Base-by-base conservation (phyloP, 1,140 invertebrate species). In the Drosophila ananassae region DNA sequence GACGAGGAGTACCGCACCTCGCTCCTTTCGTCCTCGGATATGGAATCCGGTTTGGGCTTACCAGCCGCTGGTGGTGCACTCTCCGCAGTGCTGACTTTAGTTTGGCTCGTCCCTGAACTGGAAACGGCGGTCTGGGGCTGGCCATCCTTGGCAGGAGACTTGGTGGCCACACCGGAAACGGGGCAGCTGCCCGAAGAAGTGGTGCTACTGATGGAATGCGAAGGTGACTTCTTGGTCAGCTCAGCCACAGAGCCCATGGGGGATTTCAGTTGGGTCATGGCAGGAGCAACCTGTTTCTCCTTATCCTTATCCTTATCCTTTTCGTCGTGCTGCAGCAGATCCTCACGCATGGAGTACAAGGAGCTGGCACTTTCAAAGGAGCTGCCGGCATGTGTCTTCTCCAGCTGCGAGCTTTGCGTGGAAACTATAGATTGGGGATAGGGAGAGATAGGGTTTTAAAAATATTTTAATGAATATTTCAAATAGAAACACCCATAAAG, bases 331-430 rank as follows among this genome's bases (percentile, higher is more conserved):
- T 83, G 83, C 10, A 90, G 89, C 44, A 95, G 93, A 89, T 96
- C 95, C 73, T 94, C 95, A 64, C 95, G 94, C 37, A 95, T 95
- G 28, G 96, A 93, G 90, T 96, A 96, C 41, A 96, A 93, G 24
- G 96, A 96, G 56, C 96, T 96, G 41, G 95, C 95, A 83, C 96
- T 97, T 89, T 96, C 96, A 89, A 96, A 96, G 13, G 95, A 96
- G 79, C 95, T 96, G 22, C 95, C 95, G 60, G 95, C 95, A 67
- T 95, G 94, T 2, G 93, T 93, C 44, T 93, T 93, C 56, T 93
- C 93, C 46, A 93, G 92, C 55, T 93, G 92, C 24, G 93, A 94
- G 34, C 92, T 91, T 46, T 92, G 91, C 3, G 92, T 92, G 13
- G 92, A 92, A 10, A 91, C 93, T 84, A 77, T n/a, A 4, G 2